A percentile compares a stretch with the other conserved stretches of the same genome.
phyloP scores from a whole-genome alignment of 2,888 invertebrate genomes.

The Cephus pygmeus region DNA sequence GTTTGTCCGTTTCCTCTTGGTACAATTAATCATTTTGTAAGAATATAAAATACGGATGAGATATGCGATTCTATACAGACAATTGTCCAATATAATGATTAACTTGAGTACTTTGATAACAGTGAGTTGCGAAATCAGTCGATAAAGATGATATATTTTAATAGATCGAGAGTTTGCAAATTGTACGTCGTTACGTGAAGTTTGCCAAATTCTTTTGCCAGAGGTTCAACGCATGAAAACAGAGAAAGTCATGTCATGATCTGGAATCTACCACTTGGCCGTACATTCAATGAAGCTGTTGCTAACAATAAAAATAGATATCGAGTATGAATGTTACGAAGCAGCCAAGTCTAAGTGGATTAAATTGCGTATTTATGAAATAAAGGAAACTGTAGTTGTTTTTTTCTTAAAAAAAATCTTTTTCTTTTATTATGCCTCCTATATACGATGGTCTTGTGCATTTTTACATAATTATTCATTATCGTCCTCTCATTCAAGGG shows the following conservation, averaged over 20 bases:
- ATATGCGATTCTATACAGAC: no score
- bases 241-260: not conserved
- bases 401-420: constrained; percentile 50
- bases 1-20: not conserved
- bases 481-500: not conserved
- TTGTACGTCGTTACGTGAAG: not conserved
- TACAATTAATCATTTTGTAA: not conserved
- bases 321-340: not conserved
- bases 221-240: not conserved
- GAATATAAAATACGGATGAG: no score
- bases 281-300: not conserved
- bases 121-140: not conserved
- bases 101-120: not conserved
- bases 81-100: not conserved
- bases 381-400: constrained; percentile 28
- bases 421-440: constrained; percentile 47
- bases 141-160: not conserved
- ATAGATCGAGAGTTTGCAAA: not conserved
- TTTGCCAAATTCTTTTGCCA: not conserved
- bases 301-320: not conserved
- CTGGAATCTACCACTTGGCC: not conserved
- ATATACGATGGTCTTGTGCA: constrained; percentile 46
- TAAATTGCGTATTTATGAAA: not conserved
- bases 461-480: constrained; percentile 34
- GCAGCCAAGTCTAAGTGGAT: not conserved